Evolutionary conservation across 1,140 invertebrate species (phyloP), one percentile per base, ranked within the genome.

Genomic region (Chrysomallon squamiferum): DNA sequence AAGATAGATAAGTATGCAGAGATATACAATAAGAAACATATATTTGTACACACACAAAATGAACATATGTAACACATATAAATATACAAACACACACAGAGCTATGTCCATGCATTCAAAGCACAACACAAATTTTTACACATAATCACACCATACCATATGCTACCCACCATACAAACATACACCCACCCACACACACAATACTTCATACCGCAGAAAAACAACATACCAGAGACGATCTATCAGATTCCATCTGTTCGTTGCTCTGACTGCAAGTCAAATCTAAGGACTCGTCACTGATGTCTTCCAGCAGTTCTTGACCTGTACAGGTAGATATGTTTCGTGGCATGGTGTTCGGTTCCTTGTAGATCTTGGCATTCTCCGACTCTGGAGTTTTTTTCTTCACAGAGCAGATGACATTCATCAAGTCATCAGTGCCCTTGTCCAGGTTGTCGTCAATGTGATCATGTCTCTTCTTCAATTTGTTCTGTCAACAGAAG

Each of bases 301-400:
- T 57, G 15, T 54, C 29, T 15, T 54, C 50, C 22, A 54, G 25
- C 13, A 54, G 50, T 27, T 54, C 50, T 9, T 54, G 50, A 15
- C 29, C 22, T 13, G 50, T 54, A 5, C 18, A 56, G 9, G 6
- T 45, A 32, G 62, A 54, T 15, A 56, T 15, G 38, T 15, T 41
- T 6, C n/a, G 15, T 0, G 62, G 67, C 20, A 69, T 30, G 30
- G 30, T 64, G 25, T 43, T 43, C 2, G 62, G 49, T 20, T 69
- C 50, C 35, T 66, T 69, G 32, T 69, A 72, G 25, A 43, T 62
- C 41, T 64, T 56, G 15, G 35, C 35, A 15, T 43, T 64, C 18
- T 56, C 38, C 11, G 57, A 65, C 0, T 66, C 65, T 15, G 72
- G 72, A 0, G 72, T 74, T 50, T 69, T 69, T 25, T 38, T n/a